Percentiles rank a stretch among this genome's conserved stretches.
These are phyloP conservation scores for Pocillopora damicornis DNA, from an alignment of 64 coral and sea anemone species.

Conservation along the genomic window DNA sequence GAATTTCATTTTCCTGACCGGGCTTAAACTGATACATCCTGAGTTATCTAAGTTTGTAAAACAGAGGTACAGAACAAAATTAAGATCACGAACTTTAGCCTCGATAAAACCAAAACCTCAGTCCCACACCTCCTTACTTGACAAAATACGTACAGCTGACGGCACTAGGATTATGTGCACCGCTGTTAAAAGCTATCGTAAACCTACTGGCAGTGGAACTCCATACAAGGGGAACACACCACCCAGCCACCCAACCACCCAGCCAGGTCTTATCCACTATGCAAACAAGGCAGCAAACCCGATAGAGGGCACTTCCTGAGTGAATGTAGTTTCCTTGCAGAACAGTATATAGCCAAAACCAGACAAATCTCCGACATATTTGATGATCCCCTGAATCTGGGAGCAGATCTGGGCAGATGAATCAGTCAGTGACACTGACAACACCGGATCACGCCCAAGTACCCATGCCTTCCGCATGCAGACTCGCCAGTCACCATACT, in stretches of 20 bases:
- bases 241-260: background rate
- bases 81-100: background rate
- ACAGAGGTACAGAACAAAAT: slow-evolving; percentile 3
- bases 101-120: slow-evolving; percentile 30
- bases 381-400: background rate
- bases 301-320: background rate
- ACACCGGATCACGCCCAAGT: background rate
- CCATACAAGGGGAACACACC: background rate
- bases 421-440: background rate
- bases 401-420: background rate
- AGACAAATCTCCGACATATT: slow-evolving; percentile 37
- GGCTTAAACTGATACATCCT: slow-evolving; percentile 14
- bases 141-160: background rate
- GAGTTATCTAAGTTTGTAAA: slow-evolving; percentile 14
- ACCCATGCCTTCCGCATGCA: background rate
- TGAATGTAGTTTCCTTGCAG: slow-evolving; percentile 28
- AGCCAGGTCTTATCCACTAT: slow-evolving; percentile 9
- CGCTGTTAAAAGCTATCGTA: background rate
- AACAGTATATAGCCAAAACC: slow-evolving; percentile 34
- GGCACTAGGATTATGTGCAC: background rate
- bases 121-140: background rate
- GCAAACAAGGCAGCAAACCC: slow-evolving; percentile 2
- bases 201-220: background rate
- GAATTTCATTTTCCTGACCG: slow-evolving; percentile 7
- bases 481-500: slow-evolving; percentile 4